Percentiles rank a stretch among this genome's conserved stretches.
Conservation (phyloP, 2,888 invertebrate species). For the Andrena chrysosceles region DNA sequence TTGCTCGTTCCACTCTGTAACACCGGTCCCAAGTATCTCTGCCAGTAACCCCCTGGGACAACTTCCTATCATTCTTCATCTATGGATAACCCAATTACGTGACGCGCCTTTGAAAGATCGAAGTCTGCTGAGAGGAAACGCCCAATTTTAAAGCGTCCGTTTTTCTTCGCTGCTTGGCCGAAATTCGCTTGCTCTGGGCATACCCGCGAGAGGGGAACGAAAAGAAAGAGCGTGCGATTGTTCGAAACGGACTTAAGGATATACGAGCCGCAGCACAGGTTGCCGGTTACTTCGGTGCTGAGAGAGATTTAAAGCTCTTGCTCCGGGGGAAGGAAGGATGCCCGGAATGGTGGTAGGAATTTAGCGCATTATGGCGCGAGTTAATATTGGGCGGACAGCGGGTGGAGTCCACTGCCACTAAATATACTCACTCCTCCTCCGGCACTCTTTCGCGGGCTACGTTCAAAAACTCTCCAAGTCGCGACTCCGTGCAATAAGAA, state of each 20-base stretch:
- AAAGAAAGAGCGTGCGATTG: conserved; percentile 67
- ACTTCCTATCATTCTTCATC: conserved; percentile 2
- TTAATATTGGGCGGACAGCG: conserved; percentile 82
- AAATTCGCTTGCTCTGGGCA: conserved; percentile 61
- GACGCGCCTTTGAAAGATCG: conserved; percentile 38
- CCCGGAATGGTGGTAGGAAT: conserved; percentile 78
- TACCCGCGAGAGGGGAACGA: conserved; percentile 53
- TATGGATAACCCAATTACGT: not conserved
- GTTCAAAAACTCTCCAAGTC: conserved; percentile 68
- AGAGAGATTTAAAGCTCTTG: conserved; percentile 76
- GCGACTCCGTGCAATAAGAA: conserved; percentile 58
- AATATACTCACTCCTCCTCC: conserved; percentile 74
- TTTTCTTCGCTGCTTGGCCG: conserved; percentile 35
- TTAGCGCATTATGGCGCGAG: conserved; percentile 82
- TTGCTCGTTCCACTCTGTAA: no score
- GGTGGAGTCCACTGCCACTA: conserved; percentile 78
- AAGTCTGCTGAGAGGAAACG: conserved; percentile 45
- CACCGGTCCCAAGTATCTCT: no score
- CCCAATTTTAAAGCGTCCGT: conserved; percentile 52
- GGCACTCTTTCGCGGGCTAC: conserved; percentile 55
- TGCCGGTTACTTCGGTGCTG: conserved; percentile 72
- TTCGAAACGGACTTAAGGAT: conserved; percentile 74
- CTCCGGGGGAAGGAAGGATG: conserved; percentile 74
- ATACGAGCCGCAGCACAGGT: conserved; percentile 75
- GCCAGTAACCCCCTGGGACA: not conserved